Conservation (phyloP, 2,113 vertebrate species). For the Epinephelus lanceolatus region DNA sequence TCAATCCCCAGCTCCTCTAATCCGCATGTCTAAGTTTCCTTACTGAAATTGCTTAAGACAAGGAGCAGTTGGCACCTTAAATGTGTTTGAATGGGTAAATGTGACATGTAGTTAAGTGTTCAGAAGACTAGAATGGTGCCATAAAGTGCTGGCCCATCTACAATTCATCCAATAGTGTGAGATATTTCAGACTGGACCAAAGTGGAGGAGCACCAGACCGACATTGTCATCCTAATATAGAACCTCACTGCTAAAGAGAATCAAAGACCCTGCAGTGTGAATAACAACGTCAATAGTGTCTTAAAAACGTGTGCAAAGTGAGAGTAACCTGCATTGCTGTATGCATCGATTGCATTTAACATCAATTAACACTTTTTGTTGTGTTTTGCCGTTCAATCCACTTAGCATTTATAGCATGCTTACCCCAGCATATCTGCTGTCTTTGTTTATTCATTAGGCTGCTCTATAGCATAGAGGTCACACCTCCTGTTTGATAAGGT, state of each 20-base stretch:
- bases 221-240: background rate
- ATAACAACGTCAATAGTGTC: slow-evolving; percentile 33
- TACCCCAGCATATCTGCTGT: slow-evolving; percentile 42
- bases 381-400: slow-evolving; percentile 34
- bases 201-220: background rate
- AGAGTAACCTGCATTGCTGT: slow-evolving; percentile 15
- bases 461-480: slow-evolving; percentile 51
- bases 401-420: slow-evolving; percentile 45
- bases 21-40: no score
- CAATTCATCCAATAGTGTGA: background rate
- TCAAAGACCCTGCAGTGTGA: background rate
- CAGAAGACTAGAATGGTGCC: no score
- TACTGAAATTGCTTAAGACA: no score
- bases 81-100: no score
- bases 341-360: slow-evolving; percentile 57
- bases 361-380: slow-evolving; percentile 57
- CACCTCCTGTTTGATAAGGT: slow-evolving; percentile 62
- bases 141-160: no score
- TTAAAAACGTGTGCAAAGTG: slow-evolving; percentile 9
- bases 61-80: no score
- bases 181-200: background rate
- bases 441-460: slow-evolving; percentile 64
- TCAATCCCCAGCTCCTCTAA: no score
- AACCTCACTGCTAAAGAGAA: background rate
- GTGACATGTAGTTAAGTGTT: no score